Conservation (phyloP, 2,797 vertebrate genomes). For the Darevskia mixta region DNA sequence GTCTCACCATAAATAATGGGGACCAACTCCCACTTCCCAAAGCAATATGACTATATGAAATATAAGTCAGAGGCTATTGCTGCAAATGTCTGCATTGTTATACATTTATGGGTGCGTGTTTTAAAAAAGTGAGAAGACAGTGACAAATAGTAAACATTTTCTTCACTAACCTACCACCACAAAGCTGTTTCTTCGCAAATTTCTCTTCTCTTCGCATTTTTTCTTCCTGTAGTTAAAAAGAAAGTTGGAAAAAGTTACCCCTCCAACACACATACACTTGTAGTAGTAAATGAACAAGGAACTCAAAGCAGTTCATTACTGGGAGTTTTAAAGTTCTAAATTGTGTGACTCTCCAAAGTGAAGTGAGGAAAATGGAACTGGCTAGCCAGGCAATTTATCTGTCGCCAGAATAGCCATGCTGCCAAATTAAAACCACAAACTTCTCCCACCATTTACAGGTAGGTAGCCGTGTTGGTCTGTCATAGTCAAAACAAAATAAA, state of each 20-base stretch:
- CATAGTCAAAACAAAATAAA: too few species aligned
- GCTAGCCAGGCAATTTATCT: not conserved
- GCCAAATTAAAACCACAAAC: not conserved
- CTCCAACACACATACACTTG: not conserved
- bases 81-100: not conserved
- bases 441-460: not conserved
- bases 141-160: slow-evolving; percentile 10
- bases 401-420: not conserved
- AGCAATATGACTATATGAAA: not conserved
- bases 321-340: not conserved
- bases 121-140: not conserved
- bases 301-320: not conserved
- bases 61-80: not conserved
- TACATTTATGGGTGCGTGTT: not conserved
- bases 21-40: not conserved
- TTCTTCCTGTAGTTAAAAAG: slow-evolving; percentile 22
- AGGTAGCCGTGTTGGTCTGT: too few species aligned
- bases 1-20: not conserved
- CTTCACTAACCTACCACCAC: slow-evolving; percentile 50
- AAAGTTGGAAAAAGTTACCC: not conserved
- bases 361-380: not conserved
- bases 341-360: not conserved
- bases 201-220: slow-evolving; percentile 27
- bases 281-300: not conserved
- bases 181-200: slow-evolving; percentile 17